A percentile compares a stretch with the other conserved stretches of the same genome.
Conservation (phyloP, 2,888 invertebrate genomes). For the Oscheius sp. region DNA sequence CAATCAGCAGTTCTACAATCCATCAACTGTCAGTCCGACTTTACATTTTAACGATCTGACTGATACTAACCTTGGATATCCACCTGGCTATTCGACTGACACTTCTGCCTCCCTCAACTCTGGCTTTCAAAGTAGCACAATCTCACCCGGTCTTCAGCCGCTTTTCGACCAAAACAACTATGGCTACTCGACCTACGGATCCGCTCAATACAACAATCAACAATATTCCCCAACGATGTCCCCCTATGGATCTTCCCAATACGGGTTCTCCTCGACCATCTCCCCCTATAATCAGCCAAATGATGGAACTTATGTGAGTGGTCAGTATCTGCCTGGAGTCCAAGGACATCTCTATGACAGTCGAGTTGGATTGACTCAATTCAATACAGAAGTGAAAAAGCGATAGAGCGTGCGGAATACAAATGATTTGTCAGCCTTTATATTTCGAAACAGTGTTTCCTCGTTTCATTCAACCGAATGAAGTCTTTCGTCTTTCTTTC, state of each 20-base stretch:
- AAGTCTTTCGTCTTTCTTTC: neutral
- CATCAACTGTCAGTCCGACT: neutral
- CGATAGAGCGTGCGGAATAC: neutral
- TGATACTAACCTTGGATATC: slow-evolving; percentile 10
- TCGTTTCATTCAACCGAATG: neutral
- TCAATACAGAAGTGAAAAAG: slow-evolving; percentile 1
- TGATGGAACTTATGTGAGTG: slow-evolving; percentile 11
- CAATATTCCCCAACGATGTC: neutral
- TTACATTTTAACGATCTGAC: slow-evolving; percentile 10
- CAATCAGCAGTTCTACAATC: slow-evolving; percentile 12
- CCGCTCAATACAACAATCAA: neutral
- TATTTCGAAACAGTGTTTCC: no score
- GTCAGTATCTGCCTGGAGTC: slow-evolving; percentile 8
- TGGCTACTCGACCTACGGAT: no score
- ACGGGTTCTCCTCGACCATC: neutral
- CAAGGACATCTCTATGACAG: slow-evolving; percentile 11
- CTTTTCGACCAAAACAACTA: slow-evolving; percentile 6
- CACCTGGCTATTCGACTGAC: neutral
- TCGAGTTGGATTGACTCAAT: slow-evolving; percentile 8
- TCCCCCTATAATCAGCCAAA: neutral
- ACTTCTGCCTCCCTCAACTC: no score
- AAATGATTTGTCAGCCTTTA: no score
- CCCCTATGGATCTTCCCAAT: neutral
- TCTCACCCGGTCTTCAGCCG: neutral
- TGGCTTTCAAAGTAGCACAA: no score